Evolutionary conservation across 2,113 vertebrate genomes (phyloP).

Genomic region (Leptodactylus fuscus): DNA sequence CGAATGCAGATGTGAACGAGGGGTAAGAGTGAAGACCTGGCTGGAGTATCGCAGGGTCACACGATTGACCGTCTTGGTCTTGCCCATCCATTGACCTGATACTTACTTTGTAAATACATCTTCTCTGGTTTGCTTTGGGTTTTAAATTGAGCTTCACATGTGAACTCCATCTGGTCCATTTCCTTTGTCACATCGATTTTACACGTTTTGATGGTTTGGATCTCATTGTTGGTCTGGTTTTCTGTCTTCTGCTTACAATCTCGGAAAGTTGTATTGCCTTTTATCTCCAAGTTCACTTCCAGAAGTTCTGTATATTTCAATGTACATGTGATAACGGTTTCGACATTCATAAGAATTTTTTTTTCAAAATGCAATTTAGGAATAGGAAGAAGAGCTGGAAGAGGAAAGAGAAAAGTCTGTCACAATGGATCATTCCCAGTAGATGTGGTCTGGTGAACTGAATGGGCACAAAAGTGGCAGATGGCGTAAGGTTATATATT

Average conservation of each 20-base stretch:
- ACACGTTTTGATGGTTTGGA: background rate
- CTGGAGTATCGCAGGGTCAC: background rate
- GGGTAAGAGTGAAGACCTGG: too few species aligned
- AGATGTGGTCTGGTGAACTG: background rate
- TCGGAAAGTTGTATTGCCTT: background rate
- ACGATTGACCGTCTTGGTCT: background rate
- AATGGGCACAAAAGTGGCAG: too few species aligned
- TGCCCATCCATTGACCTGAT: background rate
- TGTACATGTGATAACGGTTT: background rate
- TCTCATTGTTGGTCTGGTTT: too few species aligned
- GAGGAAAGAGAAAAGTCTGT: background rate
- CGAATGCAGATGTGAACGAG: too few species aligned
- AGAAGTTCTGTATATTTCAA: background rate
- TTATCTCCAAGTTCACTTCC: conserved; percentile 24
- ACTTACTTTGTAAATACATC: conserved; percentile 39
- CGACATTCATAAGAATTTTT: background rate
- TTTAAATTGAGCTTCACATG: conserved; percentile 22
- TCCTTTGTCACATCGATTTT: background rate
- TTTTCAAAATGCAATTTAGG: conserved; percentile 8
- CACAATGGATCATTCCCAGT: background rate
- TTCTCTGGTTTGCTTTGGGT: conserved; percentile 9
- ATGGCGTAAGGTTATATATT: too few species aligned
- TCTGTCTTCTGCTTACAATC: background rate
- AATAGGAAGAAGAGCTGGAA: background rate
- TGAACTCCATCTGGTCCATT: conserved; percentile 32